Evolutionary conservation across 2,797 vertebrate genomes (phyloP), one percentile per base, ranked within the genome.

Genomic region (Huso huso): DNA sequence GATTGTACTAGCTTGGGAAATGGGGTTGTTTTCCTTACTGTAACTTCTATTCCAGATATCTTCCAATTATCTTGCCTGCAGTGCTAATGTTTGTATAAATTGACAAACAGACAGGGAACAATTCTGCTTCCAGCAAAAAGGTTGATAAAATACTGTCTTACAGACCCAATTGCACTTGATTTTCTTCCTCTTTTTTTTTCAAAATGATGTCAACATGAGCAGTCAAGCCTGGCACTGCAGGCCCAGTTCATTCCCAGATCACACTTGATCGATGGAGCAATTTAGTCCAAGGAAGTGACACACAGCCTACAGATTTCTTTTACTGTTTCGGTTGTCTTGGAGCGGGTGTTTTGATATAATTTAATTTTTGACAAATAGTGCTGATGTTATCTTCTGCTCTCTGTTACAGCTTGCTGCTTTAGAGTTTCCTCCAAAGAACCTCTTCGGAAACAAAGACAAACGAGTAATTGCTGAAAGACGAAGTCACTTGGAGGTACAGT

Each of bases 361-460:
- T 37, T 37, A 37, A 37, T 37, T 37, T 37, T 37, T 37, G 37
- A 37, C 37, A 37, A 5, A n/a, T 58, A n/a, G 12, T 2, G 1
- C 12, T 58, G 55, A 58, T 58, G 55, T 12, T 59, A 15, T 23
- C 58, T 5, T 49, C 59, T 4, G 13, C 62, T 63, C 3, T 80
- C 55, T 80, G 0, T 86, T 90, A 10, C 80, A 98, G 95, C 88
- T 99, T 60, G 82, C 88, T 1, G 75, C 80, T 67, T 88, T 98
- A 59, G 92, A 94, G 81, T 99, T 98, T 64, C 96, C 95, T 13
- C 96, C 95, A 1, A 98, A 97, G 84, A 98, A 95, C 70, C 85
- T 99, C 51, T 99, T 98, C 85, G 93, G 95, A 73, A 99, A 98
- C 86, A 80, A 93, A 75, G 96, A 98, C 13, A 95, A 99, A 73